Base-by-base conservation (phyloP, 2,797 vertebrate species). In the Chloroceryle amazona region DNA sequence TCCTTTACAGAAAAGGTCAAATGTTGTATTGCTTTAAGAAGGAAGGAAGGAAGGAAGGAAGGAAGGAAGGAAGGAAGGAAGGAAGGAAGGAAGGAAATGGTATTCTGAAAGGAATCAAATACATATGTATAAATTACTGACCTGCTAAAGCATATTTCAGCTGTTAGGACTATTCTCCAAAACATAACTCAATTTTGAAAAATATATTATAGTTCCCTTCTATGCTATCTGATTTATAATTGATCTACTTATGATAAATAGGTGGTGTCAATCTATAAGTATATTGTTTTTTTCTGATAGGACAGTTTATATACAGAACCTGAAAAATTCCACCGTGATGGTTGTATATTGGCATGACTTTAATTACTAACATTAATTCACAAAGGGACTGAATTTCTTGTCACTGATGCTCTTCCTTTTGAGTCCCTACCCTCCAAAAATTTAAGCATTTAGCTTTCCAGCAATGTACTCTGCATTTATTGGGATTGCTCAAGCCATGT, bases 351-450 rank as follows among this genome's bases (percentile, higher is more conserved):
- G 92, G 65, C 65, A 74, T 55, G 28, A 46, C 42, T 85, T 68
- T 55, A 74, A 68, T 87, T 63, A 58, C 72, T 87, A 93, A 39
- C 49, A 62, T 54, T 55, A 87, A 90, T 88, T 71, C 73, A 83
- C 89, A 83, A 63, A 92, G 67, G 60, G 87, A 65, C 37, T 16
- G 18, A 93, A 95, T 94, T 87, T 84, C 23, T 96, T 94, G 92
- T 91, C 81, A 71, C 20, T 96, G 91, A 95, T 89, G 79, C 41
- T 94, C 28, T 79, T 92, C 63, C 60, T 84, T 86, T 93, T 49
- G 83, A 79, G 74, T 84, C 86, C 49, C 47, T 91, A 28, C 44
- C 21, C 71, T 80, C 41, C 51, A 94, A 87, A 95, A 91, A 73
- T 41, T 55, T 62, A 28, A 86, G 80, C n/a, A 11, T 84, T 72